Base-by-base conservation (phyloP, 2,113 vertebrate species). In the Xiphorhynchus elegans region DNA sequence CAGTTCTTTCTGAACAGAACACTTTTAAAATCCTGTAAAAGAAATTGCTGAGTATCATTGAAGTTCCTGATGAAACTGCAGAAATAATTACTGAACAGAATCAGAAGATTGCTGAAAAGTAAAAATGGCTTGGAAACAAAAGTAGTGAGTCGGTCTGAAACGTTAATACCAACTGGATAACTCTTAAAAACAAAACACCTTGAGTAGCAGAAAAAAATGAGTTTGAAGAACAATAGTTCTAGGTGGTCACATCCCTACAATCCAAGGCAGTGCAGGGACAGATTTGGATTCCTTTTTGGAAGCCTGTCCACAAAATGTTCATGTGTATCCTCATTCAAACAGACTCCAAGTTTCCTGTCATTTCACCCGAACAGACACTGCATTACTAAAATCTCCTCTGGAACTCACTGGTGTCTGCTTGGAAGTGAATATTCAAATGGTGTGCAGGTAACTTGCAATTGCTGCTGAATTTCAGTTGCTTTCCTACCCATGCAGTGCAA, bases 281-380 rank as follows among this genome's bases (percentile, higher is more conserved):
- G 23, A 35, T 42, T 11, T 11, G 14, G 35, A 28, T 14, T 47
- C 21, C 46, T 72, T 24, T 50, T 10, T 23, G 35, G 50, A 84
- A 77, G 17, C 17, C 8, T 66, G 60, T 12, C 20, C 40, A 18
- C 15, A 12, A 4, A 86, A 53, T 5, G 7, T 37, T 58, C 84
- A 14, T 0, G 0, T 35, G 25, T 8, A 19, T 18, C 55, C 70
- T 60, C 75, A 20, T 8, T 23, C 3, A 6, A n/a, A 63, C 31
- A 85, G 58, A 47, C 14, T 39, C 53, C 56, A 83, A 40, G n/a
- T 37, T 25, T 83, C 33, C 59, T 81, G 80, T 9, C 42, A 66
- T 53, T 73, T 28, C 73, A 23, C 42, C 49, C 12, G 63, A 76
- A 39, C 28, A 72, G 28, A 53, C 28, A 17, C 39, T 79, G 37